A percentile compares a stretch with the other conserved stretches of the same genome.
phyloP scores from a whole-genome alignment of 2,113 vertebrate genomes.

The Zosterops pallidus region DNA sequence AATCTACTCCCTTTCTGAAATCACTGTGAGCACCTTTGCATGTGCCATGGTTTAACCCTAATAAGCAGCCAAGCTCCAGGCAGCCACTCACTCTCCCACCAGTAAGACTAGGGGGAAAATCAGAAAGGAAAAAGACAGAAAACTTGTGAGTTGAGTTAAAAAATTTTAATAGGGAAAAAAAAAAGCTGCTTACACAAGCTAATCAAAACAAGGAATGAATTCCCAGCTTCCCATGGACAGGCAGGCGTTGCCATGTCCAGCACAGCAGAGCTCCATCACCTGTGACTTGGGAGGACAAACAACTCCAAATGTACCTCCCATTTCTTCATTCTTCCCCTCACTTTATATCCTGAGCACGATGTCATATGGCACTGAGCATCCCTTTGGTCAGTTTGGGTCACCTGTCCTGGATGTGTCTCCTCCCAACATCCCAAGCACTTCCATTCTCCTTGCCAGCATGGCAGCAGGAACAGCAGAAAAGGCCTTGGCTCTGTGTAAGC shows the following conservation, averaged over 20 bases:
- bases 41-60: background rate
- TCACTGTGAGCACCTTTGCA: background rate
- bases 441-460: background rate
- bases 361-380: background rate
- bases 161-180: background rate
- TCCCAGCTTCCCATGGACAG: background rate
- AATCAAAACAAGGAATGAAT: background rate
- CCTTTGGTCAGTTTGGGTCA: background rate
- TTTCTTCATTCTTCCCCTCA: background rate
- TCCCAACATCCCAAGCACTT: background rate
- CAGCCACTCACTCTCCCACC: background rate
- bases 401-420: background rate
- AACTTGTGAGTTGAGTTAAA: background rate
- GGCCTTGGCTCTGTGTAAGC: background rate
- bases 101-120: background rate
- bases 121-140: background rate
- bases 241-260: background rate
- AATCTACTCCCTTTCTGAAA: background rate
- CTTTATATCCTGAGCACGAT: background rate
- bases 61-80: background rate
- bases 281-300: background rate
- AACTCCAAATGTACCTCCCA: background rate
- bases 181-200: background rate
- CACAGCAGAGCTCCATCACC: rapidly evolving
- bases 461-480: background rate